Evolutionary conservation across 1,140 invertebrate genomes (phyloP), one percentile per base, ranked within the genome.

Genomic region (Limonius californicus): DNA sequence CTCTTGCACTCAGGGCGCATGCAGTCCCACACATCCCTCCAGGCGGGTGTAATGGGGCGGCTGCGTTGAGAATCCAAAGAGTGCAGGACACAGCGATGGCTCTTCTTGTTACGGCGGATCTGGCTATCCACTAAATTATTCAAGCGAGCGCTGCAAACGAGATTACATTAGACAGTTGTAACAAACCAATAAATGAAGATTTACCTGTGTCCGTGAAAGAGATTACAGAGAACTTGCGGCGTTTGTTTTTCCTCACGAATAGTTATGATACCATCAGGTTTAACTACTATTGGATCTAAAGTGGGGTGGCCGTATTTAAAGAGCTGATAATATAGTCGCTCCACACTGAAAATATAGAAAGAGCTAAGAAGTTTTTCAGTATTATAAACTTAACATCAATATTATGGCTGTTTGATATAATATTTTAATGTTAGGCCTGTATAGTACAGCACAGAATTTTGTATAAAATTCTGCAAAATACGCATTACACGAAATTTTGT

Each of bases 131-230:
- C 83, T 67, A 92, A 78, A 76, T 84, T 87, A 70, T 87, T 89
- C 47, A 94, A 81, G 66, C 87, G 84, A 60, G 86, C 80, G 70
- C 91, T 91, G 2, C 59, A 57, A 64, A 56, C 18, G 59, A 15
- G 42, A 61, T 50, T 47, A 57, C 61, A 39, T 39, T 11, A 27
- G 47, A 59, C 18, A 32, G 20, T n/a, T n/a, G n/a, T 15, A 50
- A 50, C 14, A 59, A 7, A 55, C 6, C 6, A 50, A 16, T 7
- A 32, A 55, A 8, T 30, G 7, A 19, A 55, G 3, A 55, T n/a
- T n/a, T 55, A 92, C 90, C 89, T 91, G 79, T 94, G 91, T 65
- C 89, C 88, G 80, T 93, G 89, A 59, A 95, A 84, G 66, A 95
- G 80, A 43, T 89, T 89, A 71, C 89, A 92, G 12, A 95, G 79